Conservation (phyloP, 1,140 invertebrate genomes). For the Drosophila seguyi region DNA sequence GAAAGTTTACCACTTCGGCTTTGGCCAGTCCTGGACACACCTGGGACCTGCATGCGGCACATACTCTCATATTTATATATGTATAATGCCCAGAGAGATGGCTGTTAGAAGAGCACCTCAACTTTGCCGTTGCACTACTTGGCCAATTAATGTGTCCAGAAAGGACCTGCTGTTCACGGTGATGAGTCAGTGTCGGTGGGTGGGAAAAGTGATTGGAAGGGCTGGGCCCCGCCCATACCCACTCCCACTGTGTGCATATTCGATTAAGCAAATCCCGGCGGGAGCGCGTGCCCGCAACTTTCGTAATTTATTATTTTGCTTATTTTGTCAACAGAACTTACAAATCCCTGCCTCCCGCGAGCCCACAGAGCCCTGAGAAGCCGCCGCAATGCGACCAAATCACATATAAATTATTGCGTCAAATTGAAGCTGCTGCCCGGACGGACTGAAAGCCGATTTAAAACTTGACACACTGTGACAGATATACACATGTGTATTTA, state of each 20-base stretch:
- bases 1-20: conserved; percentile 61
- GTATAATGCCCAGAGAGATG: conserved; percentile 15
- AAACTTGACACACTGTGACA: conserved; percentile 40
- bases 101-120: conserved; percentile 29
- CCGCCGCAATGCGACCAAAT: conserved; percentile 57
- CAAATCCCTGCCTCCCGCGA: conserved; percentile 44
- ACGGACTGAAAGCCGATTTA: conserved; percentile 62
- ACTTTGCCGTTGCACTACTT: conserved; percentile 37
- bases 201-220: conserved; percentile 28
- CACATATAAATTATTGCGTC: conserved; percentile 70
- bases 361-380: conserved; percentile 28
- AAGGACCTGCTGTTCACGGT: conserved; percentile 1
- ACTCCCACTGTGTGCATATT: conserved; percentile 59
- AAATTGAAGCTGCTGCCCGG: conserved; percentile 58
- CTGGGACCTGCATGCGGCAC: conserved; percentile 41
- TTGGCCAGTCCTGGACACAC: conserved; percentile 37
- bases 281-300: conserved; percentile 52
- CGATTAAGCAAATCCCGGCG: conserved; percentile 71
- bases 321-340: conserved; percentile 77
- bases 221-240: background rate
- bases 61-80: conserved; percentile 40
- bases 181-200: conserved; percentile 22
- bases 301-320: conserved; percentile 78
- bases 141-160: conserved; percentile 74
- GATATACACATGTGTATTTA: conserved; percentile 50